Conservation (phyloP, 2,113 vertebrate species). For the Edolisoma coerulescens region DNA sequence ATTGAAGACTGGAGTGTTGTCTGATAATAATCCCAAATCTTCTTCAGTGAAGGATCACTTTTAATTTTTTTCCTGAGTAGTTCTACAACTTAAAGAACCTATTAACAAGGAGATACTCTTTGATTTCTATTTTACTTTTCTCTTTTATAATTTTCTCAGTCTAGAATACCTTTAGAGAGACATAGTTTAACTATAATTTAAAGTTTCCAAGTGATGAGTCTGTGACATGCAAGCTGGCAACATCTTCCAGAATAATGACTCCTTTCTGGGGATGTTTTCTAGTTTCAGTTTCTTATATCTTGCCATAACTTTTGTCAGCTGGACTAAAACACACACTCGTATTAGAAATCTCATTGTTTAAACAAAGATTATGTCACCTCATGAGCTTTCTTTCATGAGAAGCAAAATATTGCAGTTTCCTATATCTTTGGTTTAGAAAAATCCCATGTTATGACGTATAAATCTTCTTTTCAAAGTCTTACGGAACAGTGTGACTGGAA, state of each 20-base stretch:
- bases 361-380: background rate
- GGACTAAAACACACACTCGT: background rate
- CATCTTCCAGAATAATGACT: background rate
- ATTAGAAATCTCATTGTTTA: background rate
- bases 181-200: background rate
- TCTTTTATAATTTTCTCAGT: background rate
- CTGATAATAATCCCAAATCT: background rate
- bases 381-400: background rate
- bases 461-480: background rate
- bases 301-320: background rate
- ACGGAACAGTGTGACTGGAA: background rate
- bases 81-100: background rate
- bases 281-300: background rate
- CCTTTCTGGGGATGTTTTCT: background rate
- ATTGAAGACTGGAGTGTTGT: background rate
- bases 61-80: background rate
- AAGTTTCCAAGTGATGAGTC: background rate
- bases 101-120: background rate
- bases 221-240: background rate
- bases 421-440: background rate
- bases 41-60: background rate
- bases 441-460: background rate
- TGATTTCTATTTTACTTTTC: background rate
- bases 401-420: background rate
- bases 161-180: background rate